Evolutionary conservation across 2,888 invertebrate species (phyloP), one percentile per base, ranked within the genome.

Genomic region (Tyria jacobaeae): DNA sequence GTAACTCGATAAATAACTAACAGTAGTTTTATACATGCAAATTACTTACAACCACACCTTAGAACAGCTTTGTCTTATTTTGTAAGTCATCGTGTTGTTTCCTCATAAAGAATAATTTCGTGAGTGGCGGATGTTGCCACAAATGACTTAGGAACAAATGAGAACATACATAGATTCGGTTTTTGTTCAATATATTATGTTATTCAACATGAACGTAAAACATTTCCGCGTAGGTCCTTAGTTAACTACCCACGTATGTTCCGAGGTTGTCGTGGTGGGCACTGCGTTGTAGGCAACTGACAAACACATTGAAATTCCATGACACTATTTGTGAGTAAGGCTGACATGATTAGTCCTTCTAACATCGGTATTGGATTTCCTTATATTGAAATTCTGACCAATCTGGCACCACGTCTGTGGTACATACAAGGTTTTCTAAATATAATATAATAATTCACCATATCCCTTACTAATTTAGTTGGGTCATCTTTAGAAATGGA

Each of bases 211-310:
- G 84, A 82, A 79, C 70, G 73, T 64, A 65, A n/a, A 71, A 70
- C 77, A 75, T 88, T 90, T 91, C 91, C 92, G 91, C 86, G 86
- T 91, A 89, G 87, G 85, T 87, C 85, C 85, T 92, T 89, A 88
- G 88, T 81, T 86, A 75, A 73, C 92, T 72, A 62, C 90, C 92
- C 93, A 92, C 93, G 92, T 93, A 78, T 79, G 64, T 80, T 80
- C 84, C 88, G 89, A 90, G 91, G 90, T 79, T 90, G 81, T 76
- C 79, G 74, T 76, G 70, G 69, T 77, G 57, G 62, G 63, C 62
- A 68, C 60, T 62, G 76, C 76, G 71, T 82, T 78, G 83, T 84
- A 85, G 82, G 76, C 75, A 82, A 70, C 74, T 31, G 60, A 70
- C 77, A 79, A 80, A 78, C 74, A 81, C 82, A 88, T 92, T 92